Evolutionary conservation across 2,113 vertebrate genomes (phyloP), one percentile per base, ranked within the genome.

Genomic region (Nymphicus hollandicus): DNA sequence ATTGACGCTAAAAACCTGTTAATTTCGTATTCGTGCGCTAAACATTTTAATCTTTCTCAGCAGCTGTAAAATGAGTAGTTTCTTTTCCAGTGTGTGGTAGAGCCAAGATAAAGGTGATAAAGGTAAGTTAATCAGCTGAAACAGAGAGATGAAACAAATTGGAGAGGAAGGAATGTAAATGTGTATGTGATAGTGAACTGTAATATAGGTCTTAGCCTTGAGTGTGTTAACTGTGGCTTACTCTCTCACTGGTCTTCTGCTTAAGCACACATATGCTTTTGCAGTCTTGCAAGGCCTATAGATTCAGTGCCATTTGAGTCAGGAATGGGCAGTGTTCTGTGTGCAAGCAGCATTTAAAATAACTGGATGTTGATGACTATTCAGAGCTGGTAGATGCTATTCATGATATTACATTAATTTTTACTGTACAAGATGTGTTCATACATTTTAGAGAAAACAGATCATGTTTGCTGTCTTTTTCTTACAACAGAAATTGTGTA

Each of bases 21-120:
- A 73, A 94, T 87, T 66, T 96, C 76, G 86, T 85, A 73, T 31
- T 86, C 89, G 49, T 88, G 72, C 50, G 89, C 81, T 91, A 94
- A 95, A 92, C 11, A 66, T 91, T 95, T 86, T 58, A 79, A 31
- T 82, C 73, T 73, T 87, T 89, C 77, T 81, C 39, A 88, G 55
- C 41, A 78, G 27, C 28, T 88, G 41, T 88, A 80, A 92, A 94
- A 76, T 1, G 2, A 66, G 7, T 18, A 4, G 7, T 16, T 78
- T 78, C n/a, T 89, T 85, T 69, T 74, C 63, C 28, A 53, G 10
- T 18, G 31, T 43, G 31, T 29, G 28, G 2, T 65, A 16, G 60
- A 93, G 39, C 19, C 43, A 88, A 94, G 58, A 73, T 58, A n/a
- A n/a, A 58, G 20, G n/a, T 94, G 69, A 77, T 77, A 60, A 86